Percentiles rank a stretch among this genome's conserved stretches.
Conservation (phyloP, 2,888 invertebrate species). For the Drosophila hawaiiensis region DNA sequence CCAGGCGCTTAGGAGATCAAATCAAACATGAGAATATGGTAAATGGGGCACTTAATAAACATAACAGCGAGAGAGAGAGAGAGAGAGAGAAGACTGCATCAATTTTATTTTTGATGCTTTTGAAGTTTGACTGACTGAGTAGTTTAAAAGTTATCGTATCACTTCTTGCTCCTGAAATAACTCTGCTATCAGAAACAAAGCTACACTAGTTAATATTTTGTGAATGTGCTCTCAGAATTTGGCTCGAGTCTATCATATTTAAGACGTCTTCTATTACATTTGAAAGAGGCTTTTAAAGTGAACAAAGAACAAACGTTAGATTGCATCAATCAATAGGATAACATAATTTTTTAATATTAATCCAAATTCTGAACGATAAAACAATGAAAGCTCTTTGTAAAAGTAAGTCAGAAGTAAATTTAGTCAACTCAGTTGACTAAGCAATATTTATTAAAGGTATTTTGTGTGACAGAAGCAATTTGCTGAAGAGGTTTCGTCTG, state of each 20-base stretch:
- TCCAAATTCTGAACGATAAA: not conserved
- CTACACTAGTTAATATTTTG: not conserved
- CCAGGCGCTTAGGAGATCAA: constrained; percentile 13
- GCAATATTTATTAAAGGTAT: not conserved
- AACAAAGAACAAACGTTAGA: not conserved
- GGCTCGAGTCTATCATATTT: not conserved
- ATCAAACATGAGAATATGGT: constrained; percentile 16
- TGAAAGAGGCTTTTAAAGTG: not conserved
- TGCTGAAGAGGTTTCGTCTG: not conserved
- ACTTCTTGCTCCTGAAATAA: not conserved
- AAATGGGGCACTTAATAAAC: constrained; percentile 32
- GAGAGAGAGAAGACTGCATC: not conserved
- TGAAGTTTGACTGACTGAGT: constrained; percentile 5
- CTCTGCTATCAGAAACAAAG: not conserved
- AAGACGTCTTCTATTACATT: not conserved
- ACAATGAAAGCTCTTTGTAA: not conserved
- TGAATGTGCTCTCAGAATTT: not conserved
- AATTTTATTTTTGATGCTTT: not conserved
- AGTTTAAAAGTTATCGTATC: not conserved
- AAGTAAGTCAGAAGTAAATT: not conserved
- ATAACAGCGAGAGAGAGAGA: not conserved
- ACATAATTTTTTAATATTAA: not conserved
- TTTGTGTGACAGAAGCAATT: not conserved
- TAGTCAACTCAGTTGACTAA: not conserved
- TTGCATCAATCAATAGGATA: not conserved